Evolutionary conservation across 2,888 invertebrate species (phyloP).

Genomic region (Pherbina coryleti): DNA sequence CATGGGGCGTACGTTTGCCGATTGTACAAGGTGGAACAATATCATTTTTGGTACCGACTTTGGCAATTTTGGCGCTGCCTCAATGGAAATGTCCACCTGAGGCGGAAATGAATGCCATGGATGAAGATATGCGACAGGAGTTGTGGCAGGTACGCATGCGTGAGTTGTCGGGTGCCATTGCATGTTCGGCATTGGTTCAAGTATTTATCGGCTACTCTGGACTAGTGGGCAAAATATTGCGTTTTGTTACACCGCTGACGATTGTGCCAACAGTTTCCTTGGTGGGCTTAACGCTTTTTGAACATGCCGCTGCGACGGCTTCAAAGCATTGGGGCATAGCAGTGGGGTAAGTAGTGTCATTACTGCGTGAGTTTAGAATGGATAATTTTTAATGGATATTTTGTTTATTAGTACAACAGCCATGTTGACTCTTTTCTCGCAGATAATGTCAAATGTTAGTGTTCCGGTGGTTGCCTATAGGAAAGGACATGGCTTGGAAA

Average conservation of each 20-base stretch:
- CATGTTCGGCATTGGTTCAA: constrained; percentile 82
- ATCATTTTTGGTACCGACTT: constrained; percentile 82
- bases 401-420: constrained; percentile 76
- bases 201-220: constrained; percentile 80
- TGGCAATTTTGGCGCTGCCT: constrained; percentile 80
- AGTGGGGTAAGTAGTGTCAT: constrained; percentile 73
- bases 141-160: constrained; percentile 84
- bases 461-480: constrained; percentile 75
- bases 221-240: constrained; percentile 80
- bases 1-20: constrained; percentile 81
- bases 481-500: constrained; percentile 72
- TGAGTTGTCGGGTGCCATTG: constrained; percentile 86
- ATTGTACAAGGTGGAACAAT: constrained; percentile 85
- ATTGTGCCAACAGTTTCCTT: constrained; percentile 87
- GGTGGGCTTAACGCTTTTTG: constrained; percentile 85
- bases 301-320: constrained; percentile 84
- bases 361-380: neutral
- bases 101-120: constrained; percentile 72
- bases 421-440: constrained; percentile 83
- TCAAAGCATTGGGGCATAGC: constrained; percentile 88
- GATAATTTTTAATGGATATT: neutral
- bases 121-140: constrained; percentile 72
- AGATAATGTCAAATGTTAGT: constrained; percentile 78
- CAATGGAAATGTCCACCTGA: constrained; percentile 78
- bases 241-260: constrained; percentile 84